phyloP scores from a whole-genome alignment of 2,797 vertebrate genomes.

The Luscinia luscinia region DNA sequence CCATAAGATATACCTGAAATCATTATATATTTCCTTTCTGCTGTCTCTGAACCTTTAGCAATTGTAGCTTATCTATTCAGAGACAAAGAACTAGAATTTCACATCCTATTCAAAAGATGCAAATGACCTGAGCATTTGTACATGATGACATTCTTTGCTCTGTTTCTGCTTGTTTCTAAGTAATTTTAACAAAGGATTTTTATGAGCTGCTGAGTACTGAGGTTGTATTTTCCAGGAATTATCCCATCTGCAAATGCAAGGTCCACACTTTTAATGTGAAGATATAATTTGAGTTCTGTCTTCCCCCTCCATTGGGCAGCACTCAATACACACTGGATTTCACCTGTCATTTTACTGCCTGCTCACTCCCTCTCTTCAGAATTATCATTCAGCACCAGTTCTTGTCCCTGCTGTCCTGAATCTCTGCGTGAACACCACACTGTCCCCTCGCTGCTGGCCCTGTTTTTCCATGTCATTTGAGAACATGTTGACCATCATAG shows the following conservation, averaged over 20 bases:
- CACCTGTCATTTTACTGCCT: neutral
- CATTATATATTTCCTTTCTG: neutral
- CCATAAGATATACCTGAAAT: neutral
- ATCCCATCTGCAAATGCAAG: neutral
- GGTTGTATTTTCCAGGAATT: neutral
- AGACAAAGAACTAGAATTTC: neutral
- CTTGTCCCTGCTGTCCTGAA: neutral
- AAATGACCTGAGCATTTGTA: neutral
- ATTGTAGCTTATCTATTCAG: neutral
- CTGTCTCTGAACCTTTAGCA: neutral
- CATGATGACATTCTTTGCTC: neutral
- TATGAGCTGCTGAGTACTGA: neutral
- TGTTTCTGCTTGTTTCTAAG: neutral
- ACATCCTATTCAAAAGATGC: neutral
- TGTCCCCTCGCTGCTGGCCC: neutral
- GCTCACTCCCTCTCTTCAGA: neutral
- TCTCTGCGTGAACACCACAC: neutral
- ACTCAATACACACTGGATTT: neutral
- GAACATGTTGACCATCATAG: fast-evolving
- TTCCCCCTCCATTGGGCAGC: neutral
- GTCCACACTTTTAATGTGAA: neutral
- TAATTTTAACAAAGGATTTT: neutral
- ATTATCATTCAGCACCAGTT: neutral
- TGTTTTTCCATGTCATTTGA: neutral
- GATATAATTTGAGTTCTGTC: neutral